Percentiles rank a stretch among this genome's conserved stretches.
These are phyloP conservation scores for Anastatus disparis DNA, from an alignment of 1,140 invertebrate species.

Conservation along the genomic window DNA sequence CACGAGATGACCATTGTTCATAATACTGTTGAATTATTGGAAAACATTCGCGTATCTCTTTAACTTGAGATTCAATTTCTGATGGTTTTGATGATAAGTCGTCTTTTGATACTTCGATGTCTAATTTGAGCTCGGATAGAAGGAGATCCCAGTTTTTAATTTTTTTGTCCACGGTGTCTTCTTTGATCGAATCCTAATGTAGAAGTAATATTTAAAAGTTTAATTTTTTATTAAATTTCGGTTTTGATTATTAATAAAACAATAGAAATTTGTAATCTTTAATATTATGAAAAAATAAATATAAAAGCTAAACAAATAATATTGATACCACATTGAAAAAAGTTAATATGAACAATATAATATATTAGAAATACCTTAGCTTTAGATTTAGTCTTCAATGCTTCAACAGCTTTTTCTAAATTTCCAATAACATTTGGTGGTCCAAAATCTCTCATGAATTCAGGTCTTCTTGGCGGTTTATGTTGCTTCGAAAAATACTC, in stretches of 20 bases:
- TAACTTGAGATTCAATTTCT: background rate
- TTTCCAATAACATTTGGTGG: background rate
- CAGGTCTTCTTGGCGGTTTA: conserved; percentile 6
- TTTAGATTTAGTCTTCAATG: conserved; percentile 7
- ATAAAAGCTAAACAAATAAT: too few species aligned
- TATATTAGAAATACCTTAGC: conserved; percentile 16
- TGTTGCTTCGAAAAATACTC: conserved; percentile 14
- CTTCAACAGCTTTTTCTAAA: conserved; percentile 1
- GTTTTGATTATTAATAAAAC: too few species aligned
- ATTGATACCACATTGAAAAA: too few species aligned
- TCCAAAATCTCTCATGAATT: conserved; percentile 1
- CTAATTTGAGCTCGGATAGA: conserved; percentile 11
- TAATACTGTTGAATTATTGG: background rate
- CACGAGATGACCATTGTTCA: background rate
- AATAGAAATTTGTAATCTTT: too few species aligned
- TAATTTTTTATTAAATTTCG: too few species aligned
- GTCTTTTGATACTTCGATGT: background rate
- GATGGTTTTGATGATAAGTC: background rate
- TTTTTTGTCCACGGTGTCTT: conserved; percentile 6
- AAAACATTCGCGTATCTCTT: background rate
- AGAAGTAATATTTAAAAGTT: too few species aligned
- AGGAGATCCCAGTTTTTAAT: conserved; percentile 23
- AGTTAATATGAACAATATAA: too few species aligned
- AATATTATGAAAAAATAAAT: too few species aligned
- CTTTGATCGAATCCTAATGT: background rate